Percentiles rank a stretch among this genome's conserved stretches.
Evolutionary conservation across 2,797 vertebrate genomes (phyloP).

Genomic region (Bovichtus variegatus): DNA sequence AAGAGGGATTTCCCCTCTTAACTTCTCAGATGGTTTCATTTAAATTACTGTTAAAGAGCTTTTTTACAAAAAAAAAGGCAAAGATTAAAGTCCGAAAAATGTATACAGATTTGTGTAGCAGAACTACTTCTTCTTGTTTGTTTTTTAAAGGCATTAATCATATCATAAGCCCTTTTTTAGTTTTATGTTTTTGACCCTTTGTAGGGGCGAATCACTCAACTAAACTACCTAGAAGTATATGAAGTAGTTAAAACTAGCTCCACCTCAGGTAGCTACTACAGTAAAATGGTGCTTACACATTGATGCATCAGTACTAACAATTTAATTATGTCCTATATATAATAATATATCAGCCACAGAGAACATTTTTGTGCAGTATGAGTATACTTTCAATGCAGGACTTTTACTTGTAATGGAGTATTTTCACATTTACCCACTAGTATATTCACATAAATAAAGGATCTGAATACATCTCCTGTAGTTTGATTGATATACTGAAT

Average conservation of each 20-base stretch:
- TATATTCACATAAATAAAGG: neutral
- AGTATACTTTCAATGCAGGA: neutral
- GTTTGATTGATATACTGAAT: constrained; percentile 3
- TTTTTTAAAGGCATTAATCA: neutral
- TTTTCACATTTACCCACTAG: neutral
- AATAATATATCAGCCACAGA: neutral
- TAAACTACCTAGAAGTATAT: neutral
- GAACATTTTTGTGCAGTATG: no score
- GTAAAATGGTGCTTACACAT: neutral
- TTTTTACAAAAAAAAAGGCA: neutral
- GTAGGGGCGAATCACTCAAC: neutral
- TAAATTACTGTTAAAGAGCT: neutral
- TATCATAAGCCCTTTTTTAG: neutral
- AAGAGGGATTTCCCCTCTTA: neutral
- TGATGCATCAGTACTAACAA: neutral
- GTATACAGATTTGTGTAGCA: neutral
- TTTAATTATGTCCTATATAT: neutral
- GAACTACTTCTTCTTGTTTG: neutral
- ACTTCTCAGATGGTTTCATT: constrained; percentile 12
- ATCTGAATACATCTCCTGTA: neutral
- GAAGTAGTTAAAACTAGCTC: neutral
- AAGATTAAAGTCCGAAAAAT: neutral
- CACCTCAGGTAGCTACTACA: neutral
- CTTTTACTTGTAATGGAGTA: neutral
- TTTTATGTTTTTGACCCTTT: neutral